Percentiles rank a stretch among this genome's conserved stretches.
phyloP scores from a whole-genome alignment of 2,113 vertebrate species.

The Odontesthes bonariensis region DNA sequence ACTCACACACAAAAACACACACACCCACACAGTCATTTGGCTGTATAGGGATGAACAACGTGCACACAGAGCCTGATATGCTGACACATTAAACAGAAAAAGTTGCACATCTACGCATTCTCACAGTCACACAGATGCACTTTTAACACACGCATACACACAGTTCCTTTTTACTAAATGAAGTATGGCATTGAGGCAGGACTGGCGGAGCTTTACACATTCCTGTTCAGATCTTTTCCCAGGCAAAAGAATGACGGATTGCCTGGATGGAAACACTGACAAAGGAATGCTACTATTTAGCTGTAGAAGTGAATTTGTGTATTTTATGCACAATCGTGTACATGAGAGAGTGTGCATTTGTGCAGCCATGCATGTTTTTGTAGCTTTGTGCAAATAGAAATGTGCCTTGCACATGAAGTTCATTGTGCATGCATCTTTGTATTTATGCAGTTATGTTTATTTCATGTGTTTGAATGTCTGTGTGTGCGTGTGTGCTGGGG shows the following conservation, averaged over 20 bases:
- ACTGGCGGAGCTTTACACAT: constrained; percentile 31
- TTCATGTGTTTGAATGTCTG: constrained; percentile 5
- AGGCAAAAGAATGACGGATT: constrained; percentile 8
- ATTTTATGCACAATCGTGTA: constrained; percentile 12
- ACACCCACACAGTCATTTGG: constrained; percentile 11
- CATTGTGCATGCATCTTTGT: constrained; percentile 29
- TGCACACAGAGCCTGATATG: constrained; percentile 31
- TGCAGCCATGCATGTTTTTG: constrained; percentile 29
- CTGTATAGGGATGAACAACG: constrained; percentile 27
- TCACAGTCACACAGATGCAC: constrained; percentile 41
- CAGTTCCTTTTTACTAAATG: constrained; percentile 12
- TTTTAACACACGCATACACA: constrained; percentile 18
- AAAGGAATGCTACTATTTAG: neutral
- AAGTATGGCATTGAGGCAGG: constrained; percentile 15
- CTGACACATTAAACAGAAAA: constrained; percentile 49
- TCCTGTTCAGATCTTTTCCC: constrained; percentile 8
- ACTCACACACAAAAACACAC: constrained; percentile 36
- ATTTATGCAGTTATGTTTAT: constrained; percentile 49
- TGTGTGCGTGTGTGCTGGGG: constrained; percentile 24
- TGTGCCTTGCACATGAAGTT: constrained; percentile 8
- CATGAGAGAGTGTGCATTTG: neutral
- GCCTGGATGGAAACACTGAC: constrained; percentile 2
- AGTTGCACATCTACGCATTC: constrained; percentile 34
- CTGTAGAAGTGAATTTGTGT: constrained; percentile 14
- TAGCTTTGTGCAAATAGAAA: constrained; percentile 19